Percentiles rank a stretch among this genome's conserved stretches.
Evolutionary conservation across 2,113 vertebrate species (phyloP).

Genomic region (Cathartes aura): DNA sequence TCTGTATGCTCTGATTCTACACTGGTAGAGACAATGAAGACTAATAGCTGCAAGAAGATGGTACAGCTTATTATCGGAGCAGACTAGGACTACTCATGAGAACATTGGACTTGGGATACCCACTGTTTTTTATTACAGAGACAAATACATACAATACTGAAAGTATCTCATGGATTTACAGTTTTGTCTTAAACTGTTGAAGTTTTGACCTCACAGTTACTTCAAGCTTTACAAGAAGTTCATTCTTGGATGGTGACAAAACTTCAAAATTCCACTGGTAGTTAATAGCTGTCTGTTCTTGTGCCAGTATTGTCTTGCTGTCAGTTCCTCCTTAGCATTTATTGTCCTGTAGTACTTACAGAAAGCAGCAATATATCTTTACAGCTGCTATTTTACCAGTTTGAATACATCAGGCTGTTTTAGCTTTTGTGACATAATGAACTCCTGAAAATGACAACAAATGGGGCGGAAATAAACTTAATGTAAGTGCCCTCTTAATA

Average conservation of each 20-base stretch:
- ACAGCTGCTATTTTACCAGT: not conserved
- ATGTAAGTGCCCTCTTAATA: not conserved
- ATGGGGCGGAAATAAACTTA: not conserved
- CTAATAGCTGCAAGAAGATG: not conserved
- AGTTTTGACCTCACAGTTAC: not conserved
- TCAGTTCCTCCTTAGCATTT: not conserved
- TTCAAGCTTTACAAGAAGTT: not conserved
- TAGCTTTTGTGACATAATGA: not conserved
- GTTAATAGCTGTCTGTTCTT: not conserved
- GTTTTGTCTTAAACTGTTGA: not conserved
- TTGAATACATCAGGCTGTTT: not conserved
- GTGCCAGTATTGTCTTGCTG: not conserved
- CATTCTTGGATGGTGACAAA: not conserved
- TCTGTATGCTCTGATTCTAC: not conserved
- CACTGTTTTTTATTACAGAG: not conserved
- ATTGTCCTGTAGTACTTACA: not conserved
- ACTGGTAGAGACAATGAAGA: not conserved
- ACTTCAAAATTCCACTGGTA: not conserved
- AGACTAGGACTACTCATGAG: not conserved
- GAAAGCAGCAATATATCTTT: not conserved
- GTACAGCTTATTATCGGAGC: not conserved
- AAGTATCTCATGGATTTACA: not conserved
- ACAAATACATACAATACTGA: not conserved
- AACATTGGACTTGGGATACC: not conserved
- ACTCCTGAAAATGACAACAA: not conserved